Evolutionary conservation across 2,888 invertebrate species (phyloP).

Genomic region (Plebejus argus): DNA sequence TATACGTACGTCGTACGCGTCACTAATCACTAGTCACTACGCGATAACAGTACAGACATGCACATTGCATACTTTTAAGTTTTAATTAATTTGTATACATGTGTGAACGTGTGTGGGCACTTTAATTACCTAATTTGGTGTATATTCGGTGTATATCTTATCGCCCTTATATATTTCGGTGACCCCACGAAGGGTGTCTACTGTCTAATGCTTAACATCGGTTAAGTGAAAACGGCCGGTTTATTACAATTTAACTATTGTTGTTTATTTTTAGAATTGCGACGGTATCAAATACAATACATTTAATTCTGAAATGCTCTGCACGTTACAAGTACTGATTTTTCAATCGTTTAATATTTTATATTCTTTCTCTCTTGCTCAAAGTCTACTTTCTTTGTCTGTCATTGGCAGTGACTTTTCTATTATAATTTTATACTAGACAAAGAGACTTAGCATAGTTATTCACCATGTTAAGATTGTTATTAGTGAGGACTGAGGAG

Average conservation of each 20-base stretch:
- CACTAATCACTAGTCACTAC: not conserved
- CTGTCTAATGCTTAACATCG: not conserved
- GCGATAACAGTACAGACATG: slow-evolving; percentile 52
- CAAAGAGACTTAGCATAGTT: too few relatives aligned
- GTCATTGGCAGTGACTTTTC: too few relatives aligned
- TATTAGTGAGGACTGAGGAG: too few relatives aligned
- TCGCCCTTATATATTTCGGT: slow-evolving; percentile 19
- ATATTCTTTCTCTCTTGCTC: too few relatives aligned
- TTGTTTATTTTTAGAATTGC: not conserved
- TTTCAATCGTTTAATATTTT: not conserved
- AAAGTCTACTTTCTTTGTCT: too few relatives aligned
- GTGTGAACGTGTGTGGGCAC: slow-evolving; percentile 2
- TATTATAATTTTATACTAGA: too few relatives aligned
- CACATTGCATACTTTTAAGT: slow-evolving; percentile 40
- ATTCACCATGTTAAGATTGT: too few relatives aligned
- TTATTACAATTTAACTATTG: not conserved
- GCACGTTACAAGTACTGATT: not conserved
- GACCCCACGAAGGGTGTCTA: slow-evolving; percentile 3
- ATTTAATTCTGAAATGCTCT: too few relatives aligned
- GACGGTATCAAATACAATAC: not conserved
- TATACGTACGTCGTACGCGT: too few relatives aligned
- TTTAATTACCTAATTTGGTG: slow-evolving; percentile 31
- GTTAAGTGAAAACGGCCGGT: not conserved
- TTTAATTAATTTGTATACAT: slow-evolving; percentile 34
- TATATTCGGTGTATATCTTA: slow-evolving; percentile 29